Base-by-base conservation (phyloP, 2,888 invertebrate genomes). In the Agriopis marginaria region DNA sequence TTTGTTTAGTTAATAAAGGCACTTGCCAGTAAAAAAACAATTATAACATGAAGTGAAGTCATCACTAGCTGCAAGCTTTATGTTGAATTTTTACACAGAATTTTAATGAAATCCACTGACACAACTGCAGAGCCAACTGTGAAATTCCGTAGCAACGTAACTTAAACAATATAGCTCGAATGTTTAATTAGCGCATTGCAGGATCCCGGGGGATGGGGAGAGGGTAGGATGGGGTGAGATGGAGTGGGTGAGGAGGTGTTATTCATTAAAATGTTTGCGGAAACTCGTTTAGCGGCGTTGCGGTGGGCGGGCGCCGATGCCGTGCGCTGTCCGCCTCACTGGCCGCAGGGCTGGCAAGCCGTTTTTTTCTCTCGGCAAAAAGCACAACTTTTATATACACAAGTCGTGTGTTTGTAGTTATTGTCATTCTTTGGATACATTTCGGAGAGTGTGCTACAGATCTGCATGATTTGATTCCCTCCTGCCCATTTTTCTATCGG, bases 261-360 rank as follows among this genome's bases (percentile, higher is more conserved):
- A 92, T 93, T 94, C 93, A 94, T 93, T 94, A 93, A 92, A 93
- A 93, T 92, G 94, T 92, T 93, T 92, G 93, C 89, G 91, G 93
- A 92, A 93, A 93, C 93, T 93, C 93, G 91, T 93, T 94, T 94
- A 94, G 90, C 86, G 85, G 90, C 86, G 85, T 85, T 89, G 92
- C 88, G 92, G 92, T 86, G 88, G 91, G 89, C 88, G 87, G 85
- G 81, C 82, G 78, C 80, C 80, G 66, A 63, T 63, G 60, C 58
- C 67, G 62, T 47, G 66, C 51, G 53, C 58, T 53, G 77, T 77
- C 78, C 84, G 78, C 78, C 82, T 82, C 75, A 72, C 72, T 77
- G 56, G 68, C 54, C 11, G 40, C 32, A 71, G 59, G 70, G 62
- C 14, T 64, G 58, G 3, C 40, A 45, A 62, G 40, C 40, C 12